phyloP scores from a whole-genome alignment of 2,113 vertebrate genomes.

The Connochaetes taurinus region DNA sequence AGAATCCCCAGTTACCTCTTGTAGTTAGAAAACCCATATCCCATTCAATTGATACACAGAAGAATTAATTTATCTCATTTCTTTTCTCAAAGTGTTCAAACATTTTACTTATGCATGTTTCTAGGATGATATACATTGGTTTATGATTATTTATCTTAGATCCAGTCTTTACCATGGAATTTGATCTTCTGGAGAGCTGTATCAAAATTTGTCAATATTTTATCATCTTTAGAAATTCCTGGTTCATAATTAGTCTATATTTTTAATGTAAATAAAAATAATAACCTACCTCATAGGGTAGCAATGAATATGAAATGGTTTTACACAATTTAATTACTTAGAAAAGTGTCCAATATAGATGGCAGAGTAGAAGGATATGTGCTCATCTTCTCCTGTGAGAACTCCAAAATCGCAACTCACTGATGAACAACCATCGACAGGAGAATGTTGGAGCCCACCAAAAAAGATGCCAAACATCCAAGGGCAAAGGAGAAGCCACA shows the following conservation, averaged over 20 bases:
- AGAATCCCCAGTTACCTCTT: neutral
- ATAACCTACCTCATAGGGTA: neutral
- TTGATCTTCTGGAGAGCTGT: neutral
- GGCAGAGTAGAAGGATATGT: neutral
- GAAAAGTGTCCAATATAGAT: neutral
- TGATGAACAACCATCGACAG: neutral
- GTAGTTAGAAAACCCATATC: neutral
- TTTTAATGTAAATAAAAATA: neutral
- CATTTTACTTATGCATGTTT: neutral
- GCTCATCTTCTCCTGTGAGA: neutral
- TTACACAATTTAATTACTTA: neutral
- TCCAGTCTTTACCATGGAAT: neutral
- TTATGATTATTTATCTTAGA: neutral
- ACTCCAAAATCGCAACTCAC: neutral
- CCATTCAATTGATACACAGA: neutral
- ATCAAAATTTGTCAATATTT: neutral
- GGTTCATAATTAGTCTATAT: neutral
- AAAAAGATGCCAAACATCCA: neutral
- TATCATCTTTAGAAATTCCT: neutral
- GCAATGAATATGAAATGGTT: neutral
- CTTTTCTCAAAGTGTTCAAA: neutral
- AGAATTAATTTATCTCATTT: neutral
- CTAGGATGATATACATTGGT: neutral
- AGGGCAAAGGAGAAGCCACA: neutral
- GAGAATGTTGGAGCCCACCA: neutral